Conservation (phyloP, 1,140 invertebrate species). For the Rhopalosiphum maidis region DNA sequence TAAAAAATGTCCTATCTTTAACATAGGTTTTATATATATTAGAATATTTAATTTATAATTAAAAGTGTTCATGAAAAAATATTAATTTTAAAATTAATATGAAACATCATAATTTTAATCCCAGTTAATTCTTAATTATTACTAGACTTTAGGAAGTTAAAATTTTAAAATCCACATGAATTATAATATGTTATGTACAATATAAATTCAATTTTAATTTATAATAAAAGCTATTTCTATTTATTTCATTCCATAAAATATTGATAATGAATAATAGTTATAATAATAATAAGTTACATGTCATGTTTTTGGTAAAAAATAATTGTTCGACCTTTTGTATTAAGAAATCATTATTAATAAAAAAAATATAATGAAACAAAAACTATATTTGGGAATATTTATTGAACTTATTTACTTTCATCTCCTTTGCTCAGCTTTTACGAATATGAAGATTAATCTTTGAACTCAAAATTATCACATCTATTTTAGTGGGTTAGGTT, state of each 20-base stretch:
- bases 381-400: neutral
- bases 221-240: neutral
- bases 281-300: neutral
- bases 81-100: no score
- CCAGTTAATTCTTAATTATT: neutral
- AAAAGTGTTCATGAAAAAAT: neutral
- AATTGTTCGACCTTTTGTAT: neutral
- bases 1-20: neutral
- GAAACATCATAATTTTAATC: neutral
- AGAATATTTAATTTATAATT: neutral
- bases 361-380: neutral
- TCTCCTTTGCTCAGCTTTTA: neutral
- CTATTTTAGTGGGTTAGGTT: neutral
- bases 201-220: neutral
- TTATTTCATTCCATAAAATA: neutral
- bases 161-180: neutral
- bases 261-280: neutral
- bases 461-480: no score
- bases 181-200: neutral
- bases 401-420: neutral
- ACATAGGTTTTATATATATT: no score
- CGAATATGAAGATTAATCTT: neutral
- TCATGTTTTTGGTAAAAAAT: neutral
- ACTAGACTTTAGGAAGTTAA: neutral
- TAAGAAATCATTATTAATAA: neutral